Base-by-base conservation (phyloP, 2,888 invertebrate species). In the Conops quadrifasciatus region DNA sequence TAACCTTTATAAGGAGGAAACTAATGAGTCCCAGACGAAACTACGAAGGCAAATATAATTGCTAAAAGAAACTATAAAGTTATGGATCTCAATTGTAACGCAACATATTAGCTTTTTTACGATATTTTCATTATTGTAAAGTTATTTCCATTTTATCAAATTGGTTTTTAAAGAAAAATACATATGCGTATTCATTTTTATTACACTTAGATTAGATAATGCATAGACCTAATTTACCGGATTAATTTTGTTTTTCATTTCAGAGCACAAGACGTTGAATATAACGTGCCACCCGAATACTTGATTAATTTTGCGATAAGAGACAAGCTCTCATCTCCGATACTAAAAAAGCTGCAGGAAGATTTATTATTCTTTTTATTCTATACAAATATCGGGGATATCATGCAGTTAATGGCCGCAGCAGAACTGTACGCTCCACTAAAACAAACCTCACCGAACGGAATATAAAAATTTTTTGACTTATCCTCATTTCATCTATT, bases 281-380 rank as follows among this genome's bases (percentile, higher is more conserved):
- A 94, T 88, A 95, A 96, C 86, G 97, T 98, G 87, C 98, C 98
- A 84, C 94, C 95, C 76, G 99, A 99, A 89, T 99, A 99, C 89
- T 91, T 98, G 87, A 97, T 98, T 85, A 98, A 98, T 87, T 92
- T 94, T 80, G 92, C 94, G 84, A 98, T 99, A 88, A 93, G 94
- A 89, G 95, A 96, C 88, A 96, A 96, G 88, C 88, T 96, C 87
- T 97, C 98, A 80, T 94, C 96, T 81, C 91, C 99, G 87, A 95
- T 97, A 88, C 90, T 98, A 87, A 95, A 93, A 89, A 93, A 97
- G 88, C 97, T 97, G 89, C 97, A 97, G 88, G 99, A 99, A 88
- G 98, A 99, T 88, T 91, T 98, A 84, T 90, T 99, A 81, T 99
- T 99, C 90, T 99, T 96, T 89, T 91, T 99, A 88, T 99, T 98